A percentile compares a stretch with the other conserved stretches of the same genome.
Conservation (phyloP, 2,113 vertebrate genomes). For the Hydropotes inermis region DNA sequence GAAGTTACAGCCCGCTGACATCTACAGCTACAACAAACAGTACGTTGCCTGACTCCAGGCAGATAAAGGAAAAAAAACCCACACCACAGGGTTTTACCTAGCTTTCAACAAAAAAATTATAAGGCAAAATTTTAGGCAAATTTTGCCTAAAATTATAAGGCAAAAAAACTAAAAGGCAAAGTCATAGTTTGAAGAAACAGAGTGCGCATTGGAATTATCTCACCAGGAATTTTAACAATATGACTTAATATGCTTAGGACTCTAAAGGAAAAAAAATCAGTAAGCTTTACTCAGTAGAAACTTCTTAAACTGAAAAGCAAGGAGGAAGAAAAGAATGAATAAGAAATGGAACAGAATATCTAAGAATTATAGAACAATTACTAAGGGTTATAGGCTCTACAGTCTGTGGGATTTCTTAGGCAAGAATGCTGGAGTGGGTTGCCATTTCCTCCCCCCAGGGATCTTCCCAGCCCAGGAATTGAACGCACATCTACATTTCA, state of each 20-base stretch:
- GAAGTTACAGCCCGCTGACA: background rate
- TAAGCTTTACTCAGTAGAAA: background rate
- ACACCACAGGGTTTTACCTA: background rate
- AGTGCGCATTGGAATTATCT: background rate
- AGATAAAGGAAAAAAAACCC: background rate
- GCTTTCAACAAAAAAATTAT: background rate
- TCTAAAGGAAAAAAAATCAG: background rate
- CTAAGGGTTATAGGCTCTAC: background rate
- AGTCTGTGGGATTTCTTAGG: background rate
- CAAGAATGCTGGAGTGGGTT: background rate
- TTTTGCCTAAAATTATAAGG: background rate
- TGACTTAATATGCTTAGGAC: background rate
- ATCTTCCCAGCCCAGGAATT: background rate
- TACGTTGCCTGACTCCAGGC: background rate
- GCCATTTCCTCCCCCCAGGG: background rate
- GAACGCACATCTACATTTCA: background rate
- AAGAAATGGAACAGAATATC: background rate
- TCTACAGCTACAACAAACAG: background rate
- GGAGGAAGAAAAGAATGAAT: background rate
- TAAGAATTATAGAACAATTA: background rate
- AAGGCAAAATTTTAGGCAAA: no score
- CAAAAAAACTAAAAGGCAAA: background rate
- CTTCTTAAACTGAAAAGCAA: background rate
- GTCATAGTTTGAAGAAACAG: background rate
- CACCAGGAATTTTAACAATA: background rate